These are phyloP conservation scores for Agelas oroides DNA, from an alignment of 37 sponge, comb jelly and placozoan genomes.

Conservation along the genomic window DNA sequence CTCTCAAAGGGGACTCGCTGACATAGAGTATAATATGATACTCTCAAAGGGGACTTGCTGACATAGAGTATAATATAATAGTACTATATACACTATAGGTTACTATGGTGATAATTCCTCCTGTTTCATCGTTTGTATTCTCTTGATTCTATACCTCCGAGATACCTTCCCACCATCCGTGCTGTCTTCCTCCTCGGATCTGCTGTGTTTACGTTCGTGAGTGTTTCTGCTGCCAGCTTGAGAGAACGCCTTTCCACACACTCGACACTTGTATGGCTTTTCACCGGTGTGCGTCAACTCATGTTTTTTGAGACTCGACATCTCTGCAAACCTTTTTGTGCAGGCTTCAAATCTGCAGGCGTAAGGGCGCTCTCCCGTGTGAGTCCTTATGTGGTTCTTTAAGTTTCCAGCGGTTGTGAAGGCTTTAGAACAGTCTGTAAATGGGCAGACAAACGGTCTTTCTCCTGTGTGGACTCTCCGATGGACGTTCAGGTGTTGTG, in stretches of 20 bases:
- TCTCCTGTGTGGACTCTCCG: conserved; percentile 82
- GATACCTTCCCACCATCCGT: conserved; percentile 22
- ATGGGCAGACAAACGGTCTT: conserved; percentile 83
- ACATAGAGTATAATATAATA: too few species aligned
- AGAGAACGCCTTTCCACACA: conserved; percentile 84
- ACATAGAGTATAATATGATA: too few species aligned
- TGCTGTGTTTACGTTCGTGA: conserved; percentile 79
- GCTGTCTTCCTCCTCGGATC: conserved; percentile 35
- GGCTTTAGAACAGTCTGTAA: conserved; percentile 76
- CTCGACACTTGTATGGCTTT: conserved; percentile 83
- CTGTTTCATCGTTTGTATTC: conserved; percentile 50
- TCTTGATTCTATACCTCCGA: conserved; percentile 56
- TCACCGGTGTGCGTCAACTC: conserved; percentile 89
- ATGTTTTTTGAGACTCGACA: conserved; percentile 90
- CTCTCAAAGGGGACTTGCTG: too few species aligned
- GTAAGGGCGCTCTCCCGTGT: conserved; percentile 88
- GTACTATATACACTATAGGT: too few species aligned
- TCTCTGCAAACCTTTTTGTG: conserved; percentile 80
- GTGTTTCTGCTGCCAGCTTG: conserved; percentile 88
- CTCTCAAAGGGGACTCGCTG: too few species aligned
- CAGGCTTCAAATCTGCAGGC: conserved; percentile 82
- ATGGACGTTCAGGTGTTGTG: conserved; percentile 88
- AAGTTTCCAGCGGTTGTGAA: conserved; percentile 89
- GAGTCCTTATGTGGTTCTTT: conserved; percentile 90
- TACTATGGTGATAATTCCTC: conserved; percentile 39